A percentile compares a stretch with the other conserved stretches of the same genome.
Conservation (phyloP, 2,888 invertebrate genomes). For the Hirtodrosophila confusa region DNA sequence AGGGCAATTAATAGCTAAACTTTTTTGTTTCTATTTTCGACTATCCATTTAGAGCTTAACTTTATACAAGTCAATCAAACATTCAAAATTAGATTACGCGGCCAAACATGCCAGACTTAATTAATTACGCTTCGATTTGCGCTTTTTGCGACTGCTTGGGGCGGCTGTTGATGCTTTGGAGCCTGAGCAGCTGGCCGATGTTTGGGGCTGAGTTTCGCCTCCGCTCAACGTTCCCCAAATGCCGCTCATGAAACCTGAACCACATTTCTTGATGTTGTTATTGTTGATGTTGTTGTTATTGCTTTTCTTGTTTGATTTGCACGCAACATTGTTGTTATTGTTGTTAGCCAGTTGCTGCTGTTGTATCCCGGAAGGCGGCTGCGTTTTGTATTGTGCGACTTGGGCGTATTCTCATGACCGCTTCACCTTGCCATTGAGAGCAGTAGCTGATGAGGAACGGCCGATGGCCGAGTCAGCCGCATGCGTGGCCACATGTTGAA, state of each 20-base stretch:
- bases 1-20: conserved; percentile 62
- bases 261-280: conserved; percentile 36
- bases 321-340: conserved; percentile 63
- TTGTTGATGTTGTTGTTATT: conserved; percentile 56
- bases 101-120: conserved; percentile 26
- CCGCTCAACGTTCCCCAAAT: conserved; percentile 67
- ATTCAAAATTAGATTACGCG: conserved; percentile 28
- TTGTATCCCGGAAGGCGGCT: conserved; percentile 41
- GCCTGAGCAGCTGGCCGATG: conserved; percentile 17
- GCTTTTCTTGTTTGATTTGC: conserved; percentile 46
- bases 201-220: conserved; percentile 22
- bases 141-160: conserved; percentile 76
- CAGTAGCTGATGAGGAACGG: conserved; percentile 75
- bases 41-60: conserved; percentile 35
- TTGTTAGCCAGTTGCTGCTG: conserved; percentile 51
- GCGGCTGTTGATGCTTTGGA: conserved; percentile 29
- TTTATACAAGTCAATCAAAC: conserved; percentile 65
- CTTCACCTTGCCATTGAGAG: conserved; percentile 83
- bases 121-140: conserved; percentile 78
- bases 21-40: conserved; percentile 16
- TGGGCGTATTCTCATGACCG: conserved; percentile 85
- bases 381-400: conserved; percentile 63
- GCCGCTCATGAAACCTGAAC: conserved; percentile 52
- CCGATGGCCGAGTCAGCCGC: conserved; percentile 89
- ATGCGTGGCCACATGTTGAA: conserved; percentile 91